These are phyloP conservation scores for Cephalopterus ornatus DNA, from an alignment of 2,113 vertebrate species.

Conservation along the genomic window DNA sequence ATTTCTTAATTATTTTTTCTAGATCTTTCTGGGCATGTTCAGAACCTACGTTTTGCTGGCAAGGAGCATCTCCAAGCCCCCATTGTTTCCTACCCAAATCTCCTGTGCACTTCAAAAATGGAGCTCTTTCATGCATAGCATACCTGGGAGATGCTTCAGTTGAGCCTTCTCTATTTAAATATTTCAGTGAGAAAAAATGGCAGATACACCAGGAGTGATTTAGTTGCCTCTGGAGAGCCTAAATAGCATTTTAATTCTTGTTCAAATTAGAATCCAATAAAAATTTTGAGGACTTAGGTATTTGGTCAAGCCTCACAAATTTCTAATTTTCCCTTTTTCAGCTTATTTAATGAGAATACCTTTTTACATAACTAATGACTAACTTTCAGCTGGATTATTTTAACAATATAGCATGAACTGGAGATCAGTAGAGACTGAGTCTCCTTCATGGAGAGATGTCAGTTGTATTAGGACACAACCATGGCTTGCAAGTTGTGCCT, in stretches of 20 bases:
- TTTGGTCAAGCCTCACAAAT: slow-evolving; percentile 20
- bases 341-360: not conserved
- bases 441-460: not conserved
- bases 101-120: not conserved
- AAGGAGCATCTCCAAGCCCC: not conserved
- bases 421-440: not conserved
- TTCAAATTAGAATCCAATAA: not conserved
- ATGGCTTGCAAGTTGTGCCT: not conserved
- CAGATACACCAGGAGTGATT: not conserved
- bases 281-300: not conserved
- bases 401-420: not conserved
- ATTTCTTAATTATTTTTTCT: not conserved
- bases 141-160: not conserved
- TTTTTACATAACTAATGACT: not conserved
- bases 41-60: not conserved
- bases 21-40: not conserved
- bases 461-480: accelerated
- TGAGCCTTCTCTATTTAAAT: not conserved
- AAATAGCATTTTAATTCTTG: not conserved
- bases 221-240: not conserved
- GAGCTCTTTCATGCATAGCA: not conserved
- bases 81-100: accelerated
- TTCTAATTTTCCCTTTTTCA: not conserved
- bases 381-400: not conserved
- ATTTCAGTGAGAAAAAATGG: not conserved